Base-by-base conservation (phyloP, 2,888 invertebrate species). In the Stenoptilia bipunctidactyla region DNA sequence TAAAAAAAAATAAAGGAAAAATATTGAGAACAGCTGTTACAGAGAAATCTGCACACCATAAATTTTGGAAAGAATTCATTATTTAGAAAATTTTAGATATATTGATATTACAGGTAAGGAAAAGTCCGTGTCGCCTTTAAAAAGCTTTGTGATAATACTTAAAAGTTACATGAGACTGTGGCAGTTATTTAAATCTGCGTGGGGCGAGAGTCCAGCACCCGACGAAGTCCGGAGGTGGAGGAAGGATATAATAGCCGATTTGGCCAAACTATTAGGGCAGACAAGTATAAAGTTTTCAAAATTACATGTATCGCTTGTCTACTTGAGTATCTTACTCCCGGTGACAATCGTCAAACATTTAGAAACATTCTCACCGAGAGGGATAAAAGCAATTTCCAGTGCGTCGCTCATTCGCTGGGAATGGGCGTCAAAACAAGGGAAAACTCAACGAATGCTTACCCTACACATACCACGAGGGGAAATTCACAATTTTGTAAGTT, bases 321-420 rank as follows among this genome's bases (percentile, higher is more conserved):
- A 30, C 13, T 40, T 14, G 36, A 36, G 13, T 40, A 40, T 30
- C 36, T 41, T 35, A 12, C 38, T 41, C 41, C 41, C 41, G 36
- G 14, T 27, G 30, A 12, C 38, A 36, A 38, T 38, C 41, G 41
- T 38, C n/a, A 35, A 41, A 38, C 38, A 41, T 15, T 36, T 36
- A 27, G 38, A 38, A 36, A 41, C 6, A 35, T 41, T 41, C 36
- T 41, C 41, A 41, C 38, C 33, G 25, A 35, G 15, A 20, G 35
- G 10, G 41, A 41, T 41, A 40, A 41, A 38, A 41, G 30, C 34
- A 2, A 34, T 41, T 36, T 38, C 41, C 34, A 20, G 27, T 41
- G 37, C 15, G 38, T 15, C 36, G 13, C 36, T 15, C 41, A 38
- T 36, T 34, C 39, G 15, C 12, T 27, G 39, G 35, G 39, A 35